Base-by-base conservation (phyloP, 92 coral and sea anemone genomes). In the Umimayanthus kanabou region DNA sequence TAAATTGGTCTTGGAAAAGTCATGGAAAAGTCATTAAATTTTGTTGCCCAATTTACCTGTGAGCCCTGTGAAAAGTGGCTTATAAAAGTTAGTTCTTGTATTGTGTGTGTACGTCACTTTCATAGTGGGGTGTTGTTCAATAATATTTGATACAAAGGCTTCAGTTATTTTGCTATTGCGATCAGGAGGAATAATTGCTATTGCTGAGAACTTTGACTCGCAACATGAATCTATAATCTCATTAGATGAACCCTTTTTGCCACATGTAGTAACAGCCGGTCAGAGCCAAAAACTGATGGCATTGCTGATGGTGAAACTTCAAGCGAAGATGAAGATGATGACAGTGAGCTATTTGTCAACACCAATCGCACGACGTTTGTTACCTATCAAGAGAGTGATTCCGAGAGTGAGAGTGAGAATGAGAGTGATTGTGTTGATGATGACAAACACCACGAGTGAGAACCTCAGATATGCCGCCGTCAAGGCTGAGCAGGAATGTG, bases 281-380 rank as follows among this genome's bases (percentile, higher is more conserved):
- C 66, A 43, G 40, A 72, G 49, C 39, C 66, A 42, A 72, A 28
- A 83, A 39, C 11, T 29, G 42, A 83, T 10, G 18, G 29, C 15
- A 43, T 3, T 69, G 77, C 77, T 42, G 76, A 84, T 16, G 87
- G 77, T 79, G 83, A 80, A 39, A 50, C 37, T 42, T 88, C 89
- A 37, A 81, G 88, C 30, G 91, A 91, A 5, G 93, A 91, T 53
- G 98, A 92, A 37, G 91, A 91, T 67, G 95, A 92, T 57, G 98
- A 95, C 66, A 86, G 94, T 29, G 98, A 93, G 47, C 88, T 95
- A 90, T 92, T 95, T 85, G 96, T 94, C 0, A 93, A 93, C 89
- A 94, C 96, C 61, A 96, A 97, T 84, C 95, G 91, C 65, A 89
- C 92, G 39, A 90, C 84, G 69, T 72, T 88, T n/a, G 70, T 89